These are phyloP conservation scores for Pyralis farinalis DNA, from an alignment of 2,888 invertebrate species.

Conservation along the genomic window DNA sequence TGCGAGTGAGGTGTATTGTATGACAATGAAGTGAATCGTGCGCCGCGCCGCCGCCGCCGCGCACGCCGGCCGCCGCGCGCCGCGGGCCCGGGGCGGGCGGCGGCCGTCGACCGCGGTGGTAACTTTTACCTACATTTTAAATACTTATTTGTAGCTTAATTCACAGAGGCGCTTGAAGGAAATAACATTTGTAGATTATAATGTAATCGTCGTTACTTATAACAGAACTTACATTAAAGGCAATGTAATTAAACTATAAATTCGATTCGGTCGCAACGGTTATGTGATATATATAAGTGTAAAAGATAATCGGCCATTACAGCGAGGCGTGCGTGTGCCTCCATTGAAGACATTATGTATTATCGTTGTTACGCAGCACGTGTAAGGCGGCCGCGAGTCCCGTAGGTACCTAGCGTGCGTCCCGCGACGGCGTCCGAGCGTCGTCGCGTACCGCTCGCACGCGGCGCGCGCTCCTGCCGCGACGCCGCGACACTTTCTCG, in stretches of 20 bases:
- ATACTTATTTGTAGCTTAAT: background rate
- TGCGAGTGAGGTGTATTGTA: slow-evolving; percentile 23
- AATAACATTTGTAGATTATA: no score
- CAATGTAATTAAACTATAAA: background rate
- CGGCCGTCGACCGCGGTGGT: no score
- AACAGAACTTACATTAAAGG: background rate
- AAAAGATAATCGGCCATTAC: slow-evolving; percentile 2
- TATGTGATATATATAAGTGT: slow-evolving; percentile 8
- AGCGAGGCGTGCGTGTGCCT: background rate
- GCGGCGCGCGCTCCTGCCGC: background rate
- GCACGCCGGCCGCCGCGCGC: background rate
- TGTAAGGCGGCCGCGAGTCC: no score
- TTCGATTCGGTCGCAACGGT: slow-evolving; percentile 2
- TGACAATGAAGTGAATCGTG: slow-evolving; percentile 6
- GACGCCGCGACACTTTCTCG: background rate
- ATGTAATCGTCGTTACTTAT: background rate
- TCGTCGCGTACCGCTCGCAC: slow-evolving; percentile 1
- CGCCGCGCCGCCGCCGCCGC: background rate
- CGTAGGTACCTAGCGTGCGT: slow-evolving; percentile 2
- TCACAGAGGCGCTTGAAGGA: background rate
- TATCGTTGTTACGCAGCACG: slow-evolving; percentile 9
- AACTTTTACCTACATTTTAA: background rate
- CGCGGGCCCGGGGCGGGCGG: background rate
- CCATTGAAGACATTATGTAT: slow-evolving; percentile 1
- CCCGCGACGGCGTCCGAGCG: background rate